Conservation (phyloP, 1,140 invertebrate species). For the Pseudomyrmex dendroicus region DNA sequence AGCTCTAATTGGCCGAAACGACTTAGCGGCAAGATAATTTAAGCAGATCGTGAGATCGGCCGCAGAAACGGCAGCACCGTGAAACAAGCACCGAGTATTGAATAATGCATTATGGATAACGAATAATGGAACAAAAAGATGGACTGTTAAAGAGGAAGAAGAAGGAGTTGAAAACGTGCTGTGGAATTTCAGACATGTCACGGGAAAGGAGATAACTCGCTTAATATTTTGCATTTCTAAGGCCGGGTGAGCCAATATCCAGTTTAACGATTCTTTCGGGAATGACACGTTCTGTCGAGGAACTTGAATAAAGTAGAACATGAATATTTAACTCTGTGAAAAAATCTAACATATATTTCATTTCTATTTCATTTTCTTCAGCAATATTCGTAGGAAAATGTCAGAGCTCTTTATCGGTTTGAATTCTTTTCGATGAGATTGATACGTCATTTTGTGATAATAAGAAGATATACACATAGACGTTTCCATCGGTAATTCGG, state of each 20-base stretch:
- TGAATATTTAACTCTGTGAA: not conserved
- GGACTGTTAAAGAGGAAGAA: not conserved
- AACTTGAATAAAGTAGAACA: not conserved
- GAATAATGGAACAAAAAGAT: slow-evolving; percentile 44
- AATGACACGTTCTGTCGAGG: not conserved
- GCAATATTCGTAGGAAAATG: no score
- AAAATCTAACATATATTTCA: not conserved
- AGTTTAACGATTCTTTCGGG: slow-evolving; percentile 22
- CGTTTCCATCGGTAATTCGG: no score
- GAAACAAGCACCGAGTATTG: slow-evolving; percentile 44
- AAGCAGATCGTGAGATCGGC: slow-evolving; percentile 14
- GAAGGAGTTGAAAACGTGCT: slow-evolving; percentile 25
- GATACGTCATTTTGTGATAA: no score
- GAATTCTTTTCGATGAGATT: no score
- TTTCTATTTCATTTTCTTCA: not conserved
- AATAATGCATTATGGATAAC: slow-evolving; percentile 59
- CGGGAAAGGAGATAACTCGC: slow-evolving; percentile 4
- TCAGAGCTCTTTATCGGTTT: no score
- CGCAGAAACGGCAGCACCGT: slow-evolving; percentile 33
- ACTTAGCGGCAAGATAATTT: slow-evolving; percentile 39
- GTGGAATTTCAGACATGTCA: slow-evolving; percentile 20
- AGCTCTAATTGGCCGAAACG: slow-evolving; percentile 25
- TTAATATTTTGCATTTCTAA: slow-evolving; percentile 37
- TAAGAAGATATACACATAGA: no score
- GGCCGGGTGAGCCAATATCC: slow-evolving; percentile 11